Base-by-base conservation (phyloP, 2,888 invertebrate species). In the Hipparchia sbordonii region DNA sequence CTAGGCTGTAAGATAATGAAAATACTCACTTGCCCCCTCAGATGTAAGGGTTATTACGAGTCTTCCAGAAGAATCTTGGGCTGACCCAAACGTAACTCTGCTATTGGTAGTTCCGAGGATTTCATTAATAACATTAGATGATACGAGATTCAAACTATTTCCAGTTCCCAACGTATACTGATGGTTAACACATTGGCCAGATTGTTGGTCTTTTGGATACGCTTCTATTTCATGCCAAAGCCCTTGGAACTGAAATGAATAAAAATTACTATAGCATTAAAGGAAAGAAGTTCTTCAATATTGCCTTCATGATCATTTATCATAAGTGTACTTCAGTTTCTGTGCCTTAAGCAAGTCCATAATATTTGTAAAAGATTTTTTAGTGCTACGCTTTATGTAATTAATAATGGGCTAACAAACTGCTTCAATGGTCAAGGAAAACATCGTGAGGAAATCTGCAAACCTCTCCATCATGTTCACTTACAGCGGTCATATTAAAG, bases 101-200 rank as follows among this genome's bases (percentile, higher is more conserved):
- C 88, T 86, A 10, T 74, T 79, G 1, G 80, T 77, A 1, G 79
- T 52, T 2, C 74, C 76, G 0, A 81, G 74, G 56, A 85, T 83
- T 72, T 89, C 87, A 23, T 89, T 82, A 0, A 70, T 74, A 1
- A 92, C 80, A 45, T 81, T 84, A 0, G 81, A 80, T 0, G 89
- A 88, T 7, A 78, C 75, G 4, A 91, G 72, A 73, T 78, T 79
- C 12, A 89, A 73, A 0, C 79, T 81, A 60, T 81, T 79, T 33
- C 66, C 80, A 4, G 79, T 74, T 12, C 77, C 76, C 8, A 65
- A 13, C 0, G 79, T 75, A 76, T 84, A 89, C 6, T 80, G 74
- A 70, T 90, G 89, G 68, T 76, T 82, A 45, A 89, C 77, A 68
- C 93, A 92, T 12, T 87, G 83, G 4, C 91, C 90, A 1, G 82